Base-by-base conservation (phyloP, 2,113 vertebrate genomes). In the Callithrix jacchus region DNA sequence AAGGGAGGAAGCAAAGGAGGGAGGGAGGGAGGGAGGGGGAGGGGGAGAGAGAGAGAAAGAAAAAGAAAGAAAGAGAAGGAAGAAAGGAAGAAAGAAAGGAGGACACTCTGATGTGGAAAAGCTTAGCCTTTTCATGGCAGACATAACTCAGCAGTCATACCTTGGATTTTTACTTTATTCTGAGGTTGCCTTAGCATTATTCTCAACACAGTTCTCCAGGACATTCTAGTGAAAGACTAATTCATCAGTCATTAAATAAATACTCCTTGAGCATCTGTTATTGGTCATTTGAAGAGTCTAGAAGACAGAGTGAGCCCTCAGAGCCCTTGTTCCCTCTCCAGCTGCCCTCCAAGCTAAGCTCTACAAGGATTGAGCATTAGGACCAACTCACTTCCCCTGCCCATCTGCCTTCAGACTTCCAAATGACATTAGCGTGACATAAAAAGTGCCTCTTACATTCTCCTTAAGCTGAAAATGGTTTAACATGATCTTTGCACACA, bases 21-120 rank as follows among this genome's bases (percentile, higher is more conserved):
- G 1, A 56, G 54, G 7, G 54, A 23, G 18, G 54, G 20, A 8
- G 8, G 58, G 58, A 27, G 58, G 58, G 7, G 6, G 9, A 4
- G 1, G 3, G 58, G 0, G 1, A 0, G 25, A 5, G 3, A 8
- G 4, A 11, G 1, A 1, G 8, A 0, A 3, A 8, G 20, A 0
- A 17, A 7, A 56, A 20, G 6, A 11, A 27, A 10, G 9, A 4
- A 11, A 30, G 5, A 11, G 2, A 13, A 1, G 25, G 11, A 2
- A 5, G 4, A 1, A 25, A 11, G 25, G 25, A 27, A 27, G 23
- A 11, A 58, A 32, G 6, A 32, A 49, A 35, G 16, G 25, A 89
- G 45, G 20, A 92, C 54, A 76, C 16, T 21, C 25, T 5, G 9
- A 11, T 61, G 7, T 47, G 35, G 56, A 20, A 76, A 92, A 61